Evolutionary conservation across 2,888 invertebrate species (phyloP).

Genomic region (Luffia ferchaultella): DNA sequence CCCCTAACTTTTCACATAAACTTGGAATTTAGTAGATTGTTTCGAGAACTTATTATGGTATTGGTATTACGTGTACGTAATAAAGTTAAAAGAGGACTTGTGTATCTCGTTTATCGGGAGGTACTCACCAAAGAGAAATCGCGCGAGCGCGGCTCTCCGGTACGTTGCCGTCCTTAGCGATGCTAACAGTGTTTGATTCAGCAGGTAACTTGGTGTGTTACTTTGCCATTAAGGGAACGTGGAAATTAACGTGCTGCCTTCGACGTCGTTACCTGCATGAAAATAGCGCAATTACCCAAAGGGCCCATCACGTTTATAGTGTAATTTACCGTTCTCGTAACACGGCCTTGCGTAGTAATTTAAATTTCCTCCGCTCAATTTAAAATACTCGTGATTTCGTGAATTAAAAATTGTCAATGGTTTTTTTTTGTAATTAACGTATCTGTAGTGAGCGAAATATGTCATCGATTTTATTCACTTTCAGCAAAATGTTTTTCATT

Average conservation of each 20-base stretch:
- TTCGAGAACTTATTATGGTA: slow-evolving; percentile 3
- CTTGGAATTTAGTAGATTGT: slow-evolving; percentile 7
- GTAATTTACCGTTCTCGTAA: background rate
- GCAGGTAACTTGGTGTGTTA: slow-evolving; percentile 45
- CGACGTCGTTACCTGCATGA: slow-evolving; percentile 41
- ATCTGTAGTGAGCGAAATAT: too few species aligned
- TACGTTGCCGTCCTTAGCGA: slow-evolving; percentile 30
- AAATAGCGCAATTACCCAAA: slow-evolving; percentile 30
- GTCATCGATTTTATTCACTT: too few species aligned
- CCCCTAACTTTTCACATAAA: slow-evolving; percentile 8
- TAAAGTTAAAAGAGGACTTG: background rate
- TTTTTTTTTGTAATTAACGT: too few species aligned
- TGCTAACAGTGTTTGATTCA: slow-evolving; percentile 34
- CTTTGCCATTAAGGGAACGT: slow-evolving; percentile 50
- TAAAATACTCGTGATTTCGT: too few species aligned
- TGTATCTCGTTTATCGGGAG: background rate
- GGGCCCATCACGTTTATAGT: background rate
- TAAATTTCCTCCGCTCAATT: too few species aligned
- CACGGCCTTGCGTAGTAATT: background rate
- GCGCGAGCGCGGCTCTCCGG: too few species aligned
- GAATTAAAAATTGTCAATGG: too few species aligned
- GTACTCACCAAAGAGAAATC: too few species aligned
- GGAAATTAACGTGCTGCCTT: slow-evolving; percentile 38
- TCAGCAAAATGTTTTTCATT: too few species aligned
- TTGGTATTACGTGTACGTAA: background rate